Base-by-base conservation (phyloP, 2,113 vertebrate species). In the Thunnus thynnus region DNA sequence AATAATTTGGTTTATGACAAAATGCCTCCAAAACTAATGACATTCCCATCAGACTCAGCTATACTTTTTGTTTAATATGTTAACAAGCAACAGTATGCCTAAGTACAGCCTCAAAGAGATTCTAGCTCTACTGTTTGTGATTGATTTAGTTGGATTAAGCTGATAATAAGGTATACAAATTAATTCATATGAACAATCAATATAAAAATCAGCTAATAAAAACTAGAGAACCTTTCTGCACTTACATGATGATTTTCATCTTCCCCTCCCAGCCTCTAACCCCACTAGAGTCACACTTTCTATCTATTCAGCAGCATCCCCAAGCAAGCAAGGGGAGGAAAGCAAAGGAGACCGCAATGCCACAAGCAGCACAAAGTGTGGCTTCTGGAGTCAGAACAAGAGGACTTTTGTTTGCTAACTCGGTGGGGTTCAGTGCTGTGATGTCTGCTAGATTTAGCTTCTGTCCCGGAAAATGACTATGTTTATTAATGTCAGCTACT, bases 381-480 rank as follows among this genome's bases (percentile, higher is more conserved):
- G 86, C 88, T 84, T 85, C 82, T 83, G 80, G 78, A 86, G 66
- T 76, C 70, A 60, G 84, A 90, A 93, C 91, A 93, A 88, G 87
- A 74, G 60, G 81, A 84, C 88, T 70, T 89, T 85, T 93, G 90
- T 92, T 85, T 86, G 76, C 72, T 54, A 76, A 55, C 78, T 91
- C 83, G 66, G 47, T 87, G 78, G 75, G 69, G 76, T 80, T 92
- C 84, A 78, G 62, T 65, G 72, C 82, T 83, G 60, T 80, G 78
- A 84, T 83, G 80, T 92, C 85, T 87, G 80, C 80, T 87, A 48
- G 71, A 87, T 88, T 87, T 77, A 76, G 47, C 83, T 54, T 65
- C 68, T 81, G 48, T 83, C 25, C 72, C 0, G 4, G 57, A 89
- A 91, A 89, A 90, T 69, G 55, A 86, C 74, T 52, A 47, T 75